Base-by-base conservation (phyloP, 2,888 invertebrate species). In the Thereva nobilitata region DNA sequence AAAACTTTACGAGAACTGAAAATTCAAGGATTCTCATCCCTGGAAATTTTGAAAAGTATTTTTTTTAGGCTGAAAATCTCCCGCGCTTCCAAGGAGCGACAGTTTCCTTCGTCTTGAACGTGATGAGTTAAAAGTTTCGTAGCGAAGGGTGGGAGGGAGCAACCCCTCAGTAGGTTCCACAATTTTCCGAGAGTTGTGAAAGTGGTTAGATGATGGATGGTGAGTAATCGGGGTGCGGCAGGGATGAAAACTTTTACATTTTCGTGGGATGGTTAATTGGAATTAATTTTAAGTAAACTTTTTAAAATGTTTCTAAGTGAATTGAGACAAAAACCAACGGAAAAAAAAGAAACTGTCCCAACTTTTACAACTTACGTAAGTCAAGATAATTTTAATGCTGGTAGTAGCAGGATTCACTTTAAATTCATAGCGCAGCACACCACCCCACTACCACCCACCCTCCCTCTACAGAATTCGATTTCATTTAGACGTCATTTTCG, bases 211-310 rank as follows among this genome's bases (percentile, higher is more conserved):
- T 6, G 9, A n/a, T 23, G 38, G 57, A 9, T 8, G 35, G 5
- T 2, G 49, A 47, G 6, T 4, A 10, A 6, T 59, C 35, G 59
- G 49, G 40, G 5, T 5, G 47, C 12, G 5, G 37, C n/a, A 47
- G 37, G 40, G 38, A 8, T 34, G 42, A 49, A 59, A 59, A 59
- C 47, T 59, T 59, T 59, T 59, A 8, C 59, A 45, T 12, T 23
- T 23, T 42, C 8, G 23, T 38, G 12, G 59, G 47, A 59, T 59
- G 59, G 59, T 59, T 59, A 59, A 59, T 59, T 59, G 59, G 49
- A 59, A 59, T 59, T 59, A 59, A 59, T 59, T 59, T 59, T 45
- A 49, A 59, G 49, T 49, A 45, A 59, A 38, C 45, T 47, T 59
- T 59, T 59, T 59, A 59, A 59, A 59, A 59, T 59, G 59, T 38